These are phyloP conservation scores for Raphicerus campestris DNA, from an alignment of 2,113 vertebrate species.

Conservation along the genomic window DNA sequence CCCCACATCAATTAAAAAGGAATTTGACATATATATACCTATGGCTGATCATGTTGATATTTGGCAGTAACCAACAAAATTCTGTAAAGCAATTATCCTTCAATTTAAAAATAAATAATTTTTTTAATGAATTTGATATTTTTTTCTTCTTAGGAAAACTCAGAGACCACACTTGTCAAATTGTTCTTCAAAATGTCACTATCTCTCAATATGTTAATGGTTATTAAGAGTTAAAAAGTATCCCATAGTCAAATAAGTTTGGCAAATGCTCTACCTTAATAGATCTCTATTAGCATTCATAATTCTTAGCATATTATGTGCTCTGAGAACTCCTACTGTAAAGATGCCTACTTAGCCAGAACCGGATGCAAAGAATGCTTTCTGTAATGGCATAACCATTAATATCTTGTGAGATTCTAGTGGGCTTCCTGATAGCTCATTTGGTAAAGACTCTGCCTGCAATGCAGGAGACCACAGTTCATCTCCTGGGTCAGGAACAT, in stretches of 20 bases:
- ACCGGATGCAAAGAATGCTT: not conserved
- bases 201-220: not conserved
- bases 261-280: not conserved
- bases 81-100: not conserved
- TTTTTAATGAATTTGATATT: not conserved
- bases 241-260: not conserved
- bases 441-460: not conserved
- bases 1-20: not conserved
- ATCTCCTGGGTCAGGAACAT: not conserved
- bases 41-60: not conserved
- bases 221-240: not conserved
- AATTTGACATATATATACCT: not conserved
- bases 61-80: not conserved
- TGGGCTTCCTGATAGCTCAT: not conserved
- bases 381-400: not conserved
- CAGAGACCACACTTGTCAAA: not conserved
- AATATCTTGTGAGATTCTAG: constrained; percentile 1
- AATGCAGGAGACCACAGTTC: not conserved
- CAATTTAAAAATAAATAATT: not conserved
- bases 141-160: constrained; percentile 8
- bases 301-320: not conserved
- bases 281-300: not conserved
- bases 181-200: not conserved
- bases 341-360: not conserved
- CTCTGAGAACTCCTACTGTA: not conserved